Base-by-base conservation (phyloP, 2,888 invertebrate species). In the Nephrotoma flavescens region DNA sequence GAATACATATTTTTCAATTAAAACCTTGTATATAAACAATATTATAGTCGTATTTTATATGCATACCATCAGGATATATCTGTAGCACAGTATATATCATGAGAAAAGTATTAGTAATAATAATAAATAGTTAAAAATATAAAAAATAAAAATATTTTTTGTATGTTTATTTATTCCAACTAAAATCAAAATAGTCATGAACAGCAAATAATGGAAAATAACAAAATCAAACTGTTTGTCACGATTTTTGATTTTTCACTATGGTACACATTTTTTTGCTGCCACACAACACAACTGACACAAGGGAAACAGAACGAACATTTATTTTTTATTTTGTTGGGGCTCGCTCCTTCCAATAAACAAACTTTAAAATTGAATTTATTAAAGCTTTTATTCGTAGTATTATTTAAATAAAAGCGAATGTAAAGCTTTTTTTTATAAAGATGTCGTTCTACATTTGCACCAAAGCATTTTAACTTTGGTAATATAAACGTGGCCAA, bases 151-250 rank as follows among this genome's bases (percentile, higher is more conserved):
- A 9, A 83, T 9, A 41, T 44, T 44, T 85, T 85, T 44, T 31
- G 15, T 19, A 3, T 85, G 31, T 85, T 44, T 85, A 85, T 85
- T 44, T 85, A 85, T 45, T 85, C 44, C 85, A 85, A 85, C 85
- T 85, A 85, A 31, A 85, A 44, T 85, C 44, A 44, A 45, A 85
- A 85, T 85, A 85, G 85, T 85, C 85, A 85, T 85, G 85, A 44
- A 85, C 85, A 85, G 85, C 45, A 85, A 85, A 85, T 85, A 85
- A 85, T 85, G 85, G 85, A 85, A 85, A 85, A 85, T 85, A 85
- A 85, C 85, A 85, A 42, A 85, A 85, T n/a, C 44, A 85, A 85
- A 85, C 85, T 31, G 85, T 44, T 44, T 85, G 44, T 42, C 85
- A 85, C 85, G 85, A 85, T 44, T 85, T 85, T 85, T 41, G 84